Conservation (phyloP, 37 sponge, comb jelly and placozoan species). For the Axinella damicornis region DNA sequence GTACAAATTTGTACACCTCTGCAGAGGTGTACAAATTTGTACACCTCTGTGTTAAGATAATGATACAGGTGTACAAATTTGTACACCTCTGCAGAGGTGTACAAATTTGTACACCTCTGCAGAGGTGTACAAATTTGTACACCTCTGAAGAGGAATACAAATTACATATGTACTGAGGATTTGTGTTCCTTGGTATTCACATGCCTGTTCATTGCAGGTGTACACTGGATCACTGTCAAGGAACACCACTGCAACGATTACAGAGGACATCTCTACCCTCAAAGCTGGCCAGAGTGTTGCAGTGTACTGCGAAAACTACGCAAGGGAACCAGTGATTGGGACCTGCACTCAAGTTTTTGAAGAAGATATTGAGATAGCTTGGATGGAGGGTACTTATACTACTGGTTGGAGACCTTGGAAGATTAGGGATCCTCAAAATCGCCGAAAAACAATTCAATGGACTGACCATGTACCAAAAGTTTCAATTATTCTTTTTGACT, state of each 20-base stretch:
- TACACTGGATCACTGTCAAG: slow-evolving; percentile 40
- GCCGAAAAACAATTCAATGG: slow-evolving; percentile 53
- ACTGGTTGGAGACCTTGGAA: slow-evolving; percentile 24
- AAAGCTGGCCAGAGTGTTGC: slow-evolving; percentile 47
- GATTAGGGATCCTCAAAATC: slow-evolving; percentile 24
- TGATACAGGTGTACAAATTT: too few species aligned
- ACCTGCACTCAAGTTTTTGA: not conserved
- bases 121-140: too few species aligned
- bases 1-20: too few species aligned
- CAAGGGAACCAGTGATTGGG: slow-evolving; percentile 38
- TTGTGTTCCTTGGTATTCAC: not conserved
- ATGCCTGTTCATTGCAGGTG: too few species aligned
- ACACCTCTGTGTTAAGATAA: too few species aligned
- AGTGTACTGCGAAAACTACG: slow-evolving; percentile 28
- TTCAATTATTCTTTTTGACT: slow-evolving; percentile 34
- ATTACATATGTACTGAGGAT: too few species aligned
- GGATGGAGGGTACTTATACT: slow-evolving; percentile 56
- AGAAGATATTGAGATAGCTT: slow-evolving; percentile 19
- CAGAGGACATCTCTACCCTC: slow-evolving; percentile 17
- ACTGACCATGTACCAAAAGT: slow-evolving; percentile 42
- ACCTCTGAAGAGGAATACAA: too few species aligned
- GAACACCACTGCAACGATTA: not conserved
- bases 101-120: too few species aligned
- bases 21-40: too few species aligned
- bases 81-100: too few species aligned